Conservation (phyloP, 2,888 invertebrate genomes). For the Candidula unifasciata region DNA sequence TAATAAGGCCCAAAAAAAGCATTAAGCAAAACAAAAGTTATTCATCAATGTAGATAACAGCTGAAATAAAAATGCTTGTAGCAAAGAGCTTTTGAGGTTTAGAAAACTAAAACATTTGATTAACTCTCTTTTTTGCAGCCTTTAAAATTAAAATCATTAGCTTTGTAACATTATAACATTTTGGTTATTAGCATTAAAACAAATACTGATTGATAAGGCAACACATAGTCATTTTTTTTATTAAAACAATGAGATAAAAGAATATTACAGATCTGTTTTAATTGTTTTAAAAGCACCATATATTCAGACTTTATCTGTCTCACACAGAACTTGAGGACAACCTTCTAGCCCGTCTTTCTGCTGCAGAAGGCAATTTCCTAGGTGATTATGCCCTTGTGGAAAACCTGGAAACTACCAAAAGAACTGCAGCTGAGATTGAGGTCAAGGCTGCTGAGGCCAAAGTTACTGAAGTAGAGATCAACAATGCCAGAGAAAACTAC, state of each 20-base stretch:
- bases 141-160: too few species aligned
- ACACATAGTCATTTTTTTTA: background rate
- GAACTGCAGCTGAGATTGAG: slow-evolving; percentile 96
- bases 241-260: background rate
- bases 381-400: slow-evolving; percentile 96
- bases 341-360: slow-evolving; percentile 90
- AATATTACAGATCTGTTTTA: too few species aligned
- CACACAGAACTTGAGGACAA: slow-evolving; percentile 90
- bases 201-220: background rate
- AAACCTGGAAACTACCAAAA: slow-evolving; percentile 96
- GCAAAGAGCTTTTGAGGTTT: too few species aligned
- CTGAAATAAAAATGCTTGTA: too few species aligned
- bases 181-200: too few species aligned
- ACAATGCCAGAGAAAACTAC: slow-evolving; percentile 94
- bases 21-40: too few species aligned
- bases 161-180: too few species aligned
- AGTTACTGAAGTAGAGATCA: slow-evolving; percentile 93
- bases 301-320: background rate
- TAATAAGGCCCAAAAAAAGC: too few species aligned
- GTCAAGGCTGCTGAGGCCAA: slow-evolving; percentile 92
- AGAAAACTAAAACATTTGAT: too few species aligned
- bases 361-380: slow-evolving; percentile 94
- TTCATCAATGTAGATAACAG: too few species aligned
- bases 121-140: too few species aligned
- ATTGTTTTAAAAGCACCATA: background rate